Evolutionary conservation across 2,113 vertebrate species (phyloP), one percentile per base, ranked within the genome.

Genomic region (Dinomys branickii): DNA sequence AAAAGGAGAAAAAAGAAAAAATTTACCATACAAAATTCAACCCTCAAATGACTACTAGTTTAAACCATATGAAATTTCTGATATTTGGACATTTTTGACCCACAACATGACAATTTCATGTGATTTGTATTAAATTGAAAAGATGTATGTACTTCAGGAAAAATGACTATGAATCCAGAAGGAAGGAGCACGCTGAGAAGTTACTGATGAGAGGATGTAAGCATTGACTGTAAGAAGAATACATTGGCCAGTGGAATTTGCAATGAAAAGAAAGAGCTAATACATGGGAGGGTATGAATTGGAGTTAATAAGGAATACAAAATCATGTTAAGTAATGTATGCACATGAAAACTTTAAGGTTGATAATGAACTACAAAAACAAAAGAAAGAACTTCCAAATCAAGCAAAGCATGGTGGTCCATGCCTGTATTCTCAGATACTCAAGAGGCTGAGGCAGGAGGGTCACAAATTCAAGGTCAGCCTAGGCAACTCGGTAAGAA

Each of bases 111-210:
- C 8, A 77, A 58, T 41, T 90, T 63, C 13, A 6, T 54, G 4
- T 69, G n/a, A 88, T 69, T 92, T 59, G 83, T 67, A 69, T 22
- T 65, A 35, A 91, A 81, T 24, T 44, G 86, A 88, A 88, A 94
- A 83, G 65, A 82, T 19, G 1, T 56, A 35, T 35, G 1, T 52
- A 26, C 13, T 82, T 82, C n/a, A 75, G 10, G n/a, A 38, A 81
- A 44, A 80, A 71, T 44, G 80, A 96, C 61, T 85, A 22, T 44
- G 20, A 75, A 63, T 73, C 63, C 35, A 63, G 14, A 88, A 75
- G 78, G 20, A 85, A 90, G 67, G 69, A 4, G 8, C 69, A 19
- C 38, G 14, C 58, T 67, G 19, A 88, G 30, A 17, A 56, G 14
- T 77, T 77, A 67, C 19, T 88, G n/a, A 38, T 77, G 69, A 81